Evolutionary conservation across 2,888 invertebrate species (phyloP).

Genomic region (Ectemnius continuus): DNA sequence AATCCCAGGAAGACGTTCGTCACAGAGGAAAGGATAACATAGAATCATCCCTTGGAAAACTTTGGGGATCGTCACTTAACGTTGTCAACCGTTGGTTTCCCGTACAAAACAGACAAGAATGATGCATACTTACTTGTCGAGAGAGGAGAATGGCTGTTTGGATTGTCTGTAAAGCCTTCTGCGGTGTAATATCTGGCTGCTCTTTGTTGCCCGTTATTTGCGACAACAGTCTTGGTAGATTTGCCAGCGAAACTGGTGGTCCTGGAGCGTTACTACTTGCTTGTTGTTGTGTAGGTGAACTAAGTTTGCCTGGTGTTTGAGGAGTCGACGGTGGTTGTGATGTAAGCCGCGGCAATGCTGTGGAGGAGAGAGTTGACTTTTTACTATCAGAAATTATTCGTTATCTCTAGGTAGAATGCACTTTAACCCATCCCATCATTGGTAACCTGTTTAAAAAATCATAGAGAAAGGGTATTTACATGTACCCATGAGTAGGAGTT

Average conservation of each 20-base stretch:
- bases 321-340: conserved; percentile 79
- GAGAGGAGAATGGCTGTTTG: conserved; percentile 77
- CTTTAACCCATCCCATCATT: too few species aligned
- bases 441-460: too few species aligned
- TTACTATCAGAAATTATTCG: too few species aligned
- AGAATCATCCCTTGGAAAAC: background rate
- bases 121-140: conserved; percentile 71
- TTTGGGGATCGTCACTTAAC: background rate
- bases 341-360: conserved; percentile 83
- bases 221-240: conserved; percentile 79
- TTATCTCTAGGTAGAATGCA: too few species aligned
- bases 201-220: conserved; percentile 79
- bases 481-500: background rate
- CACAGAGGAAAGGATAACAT: too few species aligned
- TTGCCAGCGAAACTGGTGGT: conserved; percentile 78
- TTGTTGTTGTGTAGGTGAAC: conserved; percentile 71
- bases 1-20: too few species aligned
- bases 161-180: conserved; percentile 81
- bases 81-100: too few species aligned
- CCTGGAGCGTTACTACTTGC: conserved; percentile 76
- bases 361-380: too few species aligned
- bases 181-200: conserved; percentile 79
- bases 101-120: background rate
- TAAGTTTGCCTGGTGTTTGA: conserved; percentile 73
- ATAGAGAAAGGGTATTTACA: too few species aligned